These are phyloP conservation scores for Pinna nobilis DNA, from an alignment of 1,140 invertebrate species.

Conservation along the genomic window DNA sequence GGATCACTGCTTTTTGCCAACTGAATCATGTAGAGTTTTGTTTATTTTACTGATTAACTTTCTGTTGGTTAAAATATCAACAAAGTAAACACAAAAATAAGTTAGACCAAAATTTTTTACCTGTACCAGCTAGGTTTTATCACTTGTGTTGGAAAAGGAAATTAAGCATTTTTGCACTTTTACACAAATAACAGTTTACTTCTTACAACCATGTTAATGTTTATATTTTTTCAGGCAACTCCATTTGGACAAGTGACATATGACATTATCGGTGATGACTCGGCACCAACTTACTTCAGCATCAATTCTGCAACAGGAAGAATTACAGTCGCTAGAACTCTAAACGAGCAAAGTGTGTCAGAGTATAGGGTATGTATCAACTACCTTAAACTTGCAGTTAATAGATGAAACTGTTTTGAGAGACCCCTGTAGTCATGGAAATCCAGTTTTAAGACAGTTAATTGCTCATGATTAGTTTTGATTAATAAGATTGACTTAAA, in stretches of 20 bases:
- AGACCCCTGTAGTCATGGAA: too few relatives aligned
- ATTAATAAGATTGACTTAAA: too few relatives aligned
- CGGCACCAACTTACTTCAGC: constrained; percentile 39
- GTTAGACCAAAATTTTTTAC: neutral
- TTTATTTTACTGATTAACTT: neutral
- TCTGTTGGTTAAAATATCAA: neutral
- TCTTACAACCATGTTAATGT: neutral
- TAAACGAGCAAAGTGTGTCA: constrained; percentile 3
- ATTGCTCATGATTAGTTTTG: too few relatives aligned
- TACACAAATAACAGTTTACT: neutral
- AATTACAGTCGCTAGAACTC: constrained; percentile 13
- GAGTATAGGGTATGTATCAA: constrained; percentile 23
- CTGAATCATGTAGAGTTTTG: too few relatives aligned
- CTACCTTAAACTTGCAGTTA: too few relatives aligned
- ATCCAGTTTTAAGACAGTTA: too few relatives aligned
- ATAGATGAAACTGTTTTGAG: too few relatives aligned
- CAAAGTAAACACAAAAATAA: neutral
- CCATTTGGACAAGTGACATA: constrained; percentile 42
- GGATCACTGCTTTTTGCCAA: too few relatives aligned
- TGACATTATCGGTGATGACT: constrained; percentile 44
- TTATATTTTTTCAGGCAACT: constrained; percentile 3
- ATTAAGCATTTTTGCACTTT: neutral
- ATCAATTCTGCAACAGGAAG: constrained; percentile 21
- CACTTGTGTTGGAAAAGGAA: neutral
- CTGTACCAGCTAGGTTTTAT: neutral